Evolutionary conservation across 2,113 vertebrate genomes (phyloP), one percentile per base, ranked within the genome.

Genomic region (Cygnus atratus): DNA sequence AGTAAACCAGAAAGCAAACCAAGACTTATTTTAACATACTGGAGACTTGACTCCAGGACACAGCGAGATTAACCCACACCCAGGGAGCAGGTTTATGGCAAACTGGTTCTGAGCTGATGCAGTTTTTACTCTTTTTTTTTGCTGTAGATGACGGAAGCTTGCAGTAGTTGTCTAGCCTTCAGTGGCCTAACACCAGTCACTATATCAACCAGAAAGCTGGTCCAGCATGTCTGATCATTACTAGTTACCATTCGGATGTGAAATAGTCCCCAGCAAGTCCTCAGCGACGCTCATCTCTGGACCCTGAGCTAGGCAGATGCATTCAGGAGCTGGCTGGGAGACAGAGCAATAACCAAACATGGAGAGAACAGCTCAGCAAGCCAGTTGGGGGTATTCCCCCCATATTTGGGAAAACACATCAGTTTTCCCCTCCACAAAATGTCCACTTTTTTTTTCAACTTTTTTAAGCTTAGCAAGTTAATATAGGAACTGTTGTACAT

Each of bases 1-100:
- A 91, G 70, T 70, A 94, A 92, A 84, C 73, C 84, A 84, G 84
- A 92, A 92, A 79, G 88, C 68, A 94, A 80, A 90, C 29, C 66
- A 79, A 78, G 68, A 77, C n/a, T 92, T 76, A 73, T 61, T 87
- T 89, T 62, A 74, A 73, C 28, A 18, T 52, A 82, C 3, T 43
- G 33, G 21, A 84, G 80, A 91, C 35, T 75, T 84, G 84, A 90
- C 66, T 68, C 31, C 70, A 89, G 62, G 48, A 73, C 62, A 88
- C 28, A n/a, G 48, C 1, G 1, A 90, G 50, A 50, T 88, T 72
- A 84, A 84, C 19, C 44, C 84, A 70, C 17, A 76, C 19, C 62
- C 58, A 79, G 61, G 43, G n/a, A 80, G 43, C 13, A 77, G 37
- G 19, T 35, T 81, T 67, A 77, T 25, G n/a, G 73, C 44, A 72